Conservation (phyloP, 2,888 invertebrate genomes). For the Drosophila demipolita region DNA sequence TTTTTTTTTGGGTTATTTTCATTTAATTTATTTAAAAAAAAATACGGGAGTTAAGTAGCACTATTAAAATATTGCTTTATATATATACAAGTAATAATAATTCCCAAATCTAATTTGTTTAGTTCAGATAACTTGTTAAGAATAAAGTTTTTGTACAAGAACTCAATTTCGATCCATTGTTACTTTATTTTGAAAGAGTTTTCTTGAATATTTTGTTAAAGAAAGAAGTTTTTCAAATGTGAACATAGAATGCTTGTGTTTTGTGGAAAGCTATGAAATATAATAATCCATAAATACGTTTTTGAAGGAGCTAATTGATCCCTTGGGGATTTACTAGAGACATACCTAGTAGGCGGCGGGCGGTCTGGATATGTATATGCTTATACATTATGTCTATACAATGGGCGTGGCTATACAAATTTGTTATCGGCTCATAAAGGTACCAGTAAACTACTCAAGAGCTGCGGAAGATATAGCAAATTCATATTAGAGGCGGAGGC, state of each 20-base stretch:
- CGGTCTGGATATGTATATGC: too few relatives aligned
- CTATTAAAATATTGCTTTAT: not conserved
- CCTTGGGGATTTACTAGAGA: too few relatives aligned
- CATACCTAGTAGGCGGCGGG: too few relatives aligned
- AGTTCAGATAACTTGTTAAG: not conserved
- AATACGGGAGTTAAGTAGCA: not conserved
- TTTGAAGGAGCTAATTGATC: too few relatives aligned
- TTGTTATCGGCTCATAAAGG: too few relatives aligned
- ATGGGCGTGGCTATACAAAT: too few relatives aligned
- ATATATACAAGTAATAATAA: not conserved
- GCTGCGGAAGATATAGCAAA: not conserved
- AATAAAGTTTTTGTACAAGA: not conserved
- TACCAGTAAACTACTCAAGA: too few relatives aligned
- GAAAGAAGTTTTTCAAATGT: not conserved
- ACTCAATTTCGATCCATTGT: too few relatives aligned
- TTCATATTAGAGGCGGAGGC: too few relatives aligned
- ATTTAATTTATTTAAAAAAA: not conserved
- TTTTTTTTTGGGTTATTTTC: not conserved
- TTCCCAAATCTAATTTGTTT: not conserved
- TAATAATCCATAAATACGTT: not conserved
- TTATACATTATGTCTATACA: too few relatives aligned
- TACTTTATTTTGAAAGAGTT: not conserved
- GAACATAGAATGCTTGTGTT: not conserved
- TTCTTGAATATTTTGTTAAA: not conserved
- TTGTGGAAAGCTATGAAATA: not conserved